Conservation (phyloP, 2,797 vertebrate species). For the Salarias fasciatus region DNA sequence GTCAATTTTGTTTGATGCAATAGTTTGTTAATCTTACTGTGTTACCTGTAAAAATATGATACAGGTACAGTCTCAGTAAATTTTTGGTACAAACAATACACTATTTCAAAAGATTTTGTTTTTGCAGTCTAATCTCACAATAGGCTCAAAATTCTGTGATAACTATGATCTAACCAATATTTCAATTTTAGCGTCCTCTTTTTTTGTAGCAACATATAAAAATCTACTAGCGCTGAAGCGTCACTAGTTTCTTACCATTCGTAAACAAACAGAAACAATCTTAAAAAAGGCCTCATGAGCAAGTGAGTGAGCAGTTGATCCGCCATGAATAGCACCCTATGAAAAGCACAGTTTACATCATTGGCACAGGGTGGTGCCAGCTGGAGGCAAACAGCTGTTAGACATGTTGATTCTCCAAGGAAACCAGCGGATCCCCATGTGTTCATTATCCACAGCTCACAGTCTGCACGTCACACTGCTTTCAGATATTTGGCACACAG, state of each 20-base stretch:
- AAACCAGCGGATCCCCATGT: constrained; percentile 11
- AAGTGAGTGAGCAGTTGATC: constrained; percentile 14
- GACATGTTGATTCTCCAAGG: constrained; percentile 28
- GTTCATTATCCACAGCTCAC: constrained; percentile 20
- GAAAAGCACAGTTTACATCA: constrained; percentile 12
- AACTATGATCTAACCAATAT: no score
- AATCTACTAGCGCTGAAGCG: background rate
- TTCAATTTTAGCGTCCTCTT: no score
- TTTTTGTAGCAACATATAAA: background rate
- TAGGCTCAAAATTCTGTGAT: no score
- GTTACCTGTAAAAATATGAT: no score
- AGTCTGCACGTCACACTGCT: constrained; percentile 5
- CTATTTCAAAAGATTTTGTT: no score
- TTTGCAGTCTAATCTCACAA: no score
- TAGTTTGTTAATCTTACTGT: no score
- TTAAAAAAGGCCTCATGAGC: background rate
- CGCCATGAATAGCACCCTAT: constrained; percentile 15
- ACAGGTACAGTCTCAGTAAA: no score
- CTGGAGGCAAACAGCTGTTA: constrained; percentile 37
- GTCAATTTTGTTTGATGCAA: no score
- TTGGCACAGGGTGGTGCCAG: constrained; percentile 17
- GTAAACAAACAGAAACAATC: background rate
- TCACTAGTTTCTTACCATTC: background rate
- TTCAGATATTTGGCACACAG: background rate
- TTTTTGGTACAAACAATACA: no score